phyloP scores from a whole-genome alignment of 2,113 vertebrate species.

The Stercorarius parasiticus region DNA sequence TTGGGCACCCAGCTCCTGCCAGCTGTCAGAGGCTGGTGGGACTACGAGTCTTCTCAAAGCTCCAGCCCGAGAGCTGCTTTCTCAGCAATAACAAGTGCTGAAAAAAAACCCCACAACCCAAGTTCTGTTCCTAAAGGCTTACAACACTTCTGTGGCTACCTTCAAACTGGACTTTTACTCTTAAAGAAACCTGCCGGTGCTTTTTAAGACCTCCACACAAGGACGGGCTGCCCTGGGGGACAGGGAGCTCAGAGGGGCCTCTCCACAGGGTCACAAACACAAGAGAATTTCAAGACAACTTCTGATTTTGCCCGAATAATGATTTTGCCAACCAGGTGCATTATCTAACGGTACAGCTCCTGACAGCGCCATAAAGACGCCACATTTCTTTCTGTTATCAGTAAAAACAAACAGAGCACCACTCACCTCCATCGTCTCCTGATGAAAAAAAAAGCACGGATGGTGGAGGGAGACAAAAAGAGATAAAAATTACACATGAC shows the following conservation, averaged over 20 bases:
- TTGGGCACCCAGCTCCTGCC: background rate
- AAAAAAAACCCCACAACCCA: background rate
- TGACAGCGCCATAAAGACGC: background rate
- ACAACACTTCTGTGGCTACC: background rate
- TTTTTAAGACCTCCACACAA: background rate
- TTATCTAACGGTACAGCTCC: background rate
- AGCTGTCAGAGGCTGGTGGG: background rate
- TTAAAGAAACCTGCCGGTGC: background rate
- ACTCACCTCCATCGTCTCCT: conserved; percentile 50
- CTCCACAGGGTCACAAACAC: background rate
- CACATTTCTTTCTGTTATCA: background rate
- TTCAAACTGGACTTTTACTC: background rate
- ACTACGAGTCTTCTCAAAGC: background rate
- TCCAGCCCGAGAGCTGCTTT: background rate
- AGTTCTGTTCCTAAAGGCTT: background rate
- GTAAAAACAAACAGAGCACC: background rate
- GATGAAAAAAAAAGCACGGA: background rate
- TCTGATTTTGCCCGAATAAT: background rate
- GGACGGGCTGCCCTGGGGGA: background rate
- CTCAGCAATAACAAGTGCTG: background rate
- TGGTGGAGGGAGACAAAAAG: background rate
- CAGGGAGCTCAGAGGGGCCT: background rate
- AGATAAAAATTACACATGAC: background rate
- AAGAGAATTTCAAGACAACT: background rate
- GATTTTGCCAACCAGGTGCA: background rate